Evolutionary conservation across 1,140 invertebrate genomes (phyloP), one percentile per base, ranked within the genome.

Genomic region (Magallana ariakensis): DNA sequence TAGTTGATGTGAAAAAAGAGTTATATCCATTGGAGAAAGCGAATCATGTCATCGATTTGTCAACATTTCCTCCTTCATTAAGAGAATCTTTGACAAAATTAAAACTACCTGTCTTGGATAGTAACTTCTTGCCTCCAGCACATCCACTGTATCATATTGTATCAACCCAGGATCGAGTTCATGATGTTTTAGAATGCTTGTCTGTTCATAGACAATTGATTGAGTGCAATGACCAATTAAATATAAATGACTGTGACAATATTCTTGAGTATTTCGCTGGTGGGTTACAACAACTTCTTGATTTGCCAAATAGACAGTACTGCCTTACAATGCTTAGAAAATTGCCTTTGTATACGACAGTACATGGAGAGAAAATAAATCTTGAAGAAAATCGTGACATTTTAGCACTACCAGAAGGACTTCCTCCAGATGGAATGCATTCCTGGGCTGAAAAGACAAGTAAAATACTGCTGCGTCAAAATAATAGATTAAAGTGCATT

Each of bases 161-260:
- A 54, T 26, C 80, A 19, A 22, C 46, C 4, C 33, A 46, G 13
- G 8, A 81, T n/a, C 33, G 80, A 13, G 9, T 55, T 4, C n/a
- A 13, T 16, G 80, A 81, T 81, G 80, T 81, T 53, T 55, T 81
- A 8, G 80, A 81, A 81, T 81, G 80, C 15, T 19, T 81, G 15
- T 53, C 16, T 53, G 2, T 81, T n/a, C 80, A 81, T 53, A 53
- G 13, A 15, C 80, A 81, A 55, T 16, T 16, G 9, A 81, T 81
- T 54, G 16, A 15, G 46, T 26, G 53, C 26, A 81, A 46, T 5
- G 54, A 53, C 1, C 11, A 16, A 15, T 19, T 81, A 15, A 16
- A 15, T 13, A 53, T 16, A 15, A 19, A 53, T 55, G 80, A 54
- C 46, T 81, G 80, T 81, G 54, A 81, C 33, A 81, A 53, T 22